A percentile compares a stretch with the other conserved stretches of the same genome.
Evolutionary conservation across 2,113 vertebrate species (phyloP).

Genomic region (Mohoua ochrocephala): DNA sequence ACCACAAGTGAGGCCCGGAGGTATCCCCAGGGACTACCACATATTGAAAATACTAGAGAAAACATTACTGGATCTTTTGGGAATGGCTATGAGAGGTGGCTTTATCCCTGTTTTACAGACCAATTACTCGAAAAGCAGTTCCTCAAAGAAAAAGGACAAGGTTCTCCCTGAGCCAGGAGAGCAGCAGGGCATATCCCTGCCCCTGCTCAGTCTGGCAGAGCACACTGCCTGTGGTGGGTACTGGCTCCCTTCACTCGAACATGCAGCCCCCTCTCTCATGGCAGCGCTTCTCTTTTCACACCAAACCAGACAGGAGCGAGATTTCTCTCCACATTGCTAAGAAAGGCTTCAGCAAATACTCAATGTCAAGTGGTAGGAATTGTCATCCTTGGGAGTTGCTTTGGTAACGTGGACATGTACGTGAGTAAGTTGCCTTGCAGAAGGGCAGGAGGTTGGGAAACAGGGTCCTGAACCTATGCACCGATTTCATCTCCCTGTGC

Average conservation of each 20-base stretch:
- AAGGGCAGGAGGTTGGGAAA: background rate
- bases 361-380: background rate
- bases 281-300: background rate
- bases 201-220: background rate
- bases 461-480: background rate
- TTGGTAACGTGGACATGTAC: background rate
- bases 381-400: background rate
- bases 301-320: background rate
- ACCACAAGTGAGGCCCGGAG: background rate
- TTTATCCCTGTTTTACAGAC: background rate
- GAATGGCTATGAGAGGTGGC: accelerated
- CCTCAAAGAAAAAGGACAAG: background rate
- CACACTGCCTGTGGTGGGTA: background rate
- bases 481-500: background rate
- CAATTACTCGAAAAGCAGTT: background rate
- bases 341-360: background rate
- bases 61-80: background rate
- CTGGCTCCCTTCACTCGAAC: accelerated
- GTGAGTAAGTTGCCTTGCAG: accelerated
- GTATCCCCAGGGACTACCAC: background rate
- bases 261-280: background rate
- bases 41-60: background rate
- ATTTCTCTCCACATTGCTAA: background rate
- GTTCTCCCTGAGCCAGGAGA: background rate
- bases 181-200: accelerated